Base-by-base conservation (phyloP, 2,113 vertebrate species). In the Oostethus manadensis region DNA sequence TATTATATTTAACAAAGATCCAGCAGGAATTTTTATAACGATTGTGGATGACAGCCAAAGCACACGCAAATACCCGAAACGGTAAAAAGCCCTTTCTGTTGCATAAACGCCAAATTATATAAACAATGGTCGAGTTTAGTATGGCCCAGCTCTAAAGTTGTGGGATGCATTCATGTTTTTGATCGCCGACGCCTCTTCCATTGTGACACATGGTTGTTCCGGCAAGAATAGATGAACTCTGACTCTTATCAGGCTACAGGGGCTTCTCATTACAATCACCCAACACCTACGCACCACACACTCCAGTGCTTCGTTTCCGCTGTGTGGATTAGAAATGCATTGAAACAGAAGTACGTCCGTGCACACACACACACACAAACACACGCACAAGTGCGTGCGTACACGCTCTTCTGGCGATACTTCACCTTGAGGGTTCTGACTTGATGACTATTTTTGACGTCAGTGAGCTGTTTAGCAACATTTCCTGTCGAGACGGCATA, bases 181-280 rank as follows among this genome's bases (percentile, higher is more conserved):
- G 73, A 84, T 77, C 76, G 73, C 79, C 76, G 81, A 84, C 85
- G 78, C 83, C 85, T 87, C 83, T 78, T 71, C 64, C 74, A 75
- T 71, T 75, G 68, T 87, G 85, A 87, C 85, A 83, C 85, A 85
- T 84, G 74, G 73, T 58, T 56, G 56, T 62, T 76, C 42, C 59
- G 70, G 85, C 76, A 18, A 83, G 81, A 88, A 88, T 86, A 90
- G 82, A 78, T 84, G 81, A 80, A 64, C 71, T 78, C 64, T 73
- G 77, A 66, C 56, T 79, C 56, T 82, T 63, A 44, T 66, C 56
- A 64, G 76, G 76, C 83, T 82, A 66, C 74, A 20, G 81, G 81
- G 68, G 67, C 66, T 72, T 82, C 76, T 83, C 63, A 64, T 83
- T 73, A 82, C 68, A 79, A 71, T 76, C 64, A 80, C 59, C 61